phyloP scores from a whole-genome alignment of 2,888 invertebrate species.

The Eurois occulta region DNA sequence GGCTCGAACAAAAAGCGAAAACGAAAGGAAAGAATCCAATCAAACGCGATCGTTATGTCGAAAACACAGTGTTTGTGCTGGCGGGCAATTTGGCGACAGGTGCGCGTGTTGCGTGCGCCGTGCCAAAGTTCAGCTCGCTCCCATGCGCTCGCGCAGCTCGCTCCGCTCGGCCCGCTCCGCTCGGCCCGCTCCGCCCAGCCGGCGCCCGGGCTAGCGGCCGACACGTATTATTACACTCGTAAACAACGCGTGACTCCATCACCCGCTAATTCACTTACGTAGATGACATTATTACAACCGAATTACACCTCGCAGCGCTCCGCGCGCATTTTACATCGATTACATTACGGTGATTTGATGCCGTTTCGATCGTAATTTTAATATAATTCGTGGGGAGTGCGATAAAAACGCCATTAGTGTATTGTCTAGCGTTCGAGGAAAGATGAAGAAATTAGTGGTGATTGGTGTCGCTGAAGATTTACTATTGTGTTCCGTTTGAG shows the following conservation, averaged over 20 bases:
- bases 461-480: constrained; percentile 50
- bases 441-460: constrained; percentile 68
- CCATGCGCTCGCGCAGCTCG: constrained; percentile 70
- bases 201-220: constrained; percentile 41
- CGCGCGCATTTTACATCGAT: constrained; percentile 69
- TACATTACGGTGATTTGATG: constrained; percentile 75
- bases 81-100: constrained; percentile 62
- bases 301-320: constrained; percentile 73
- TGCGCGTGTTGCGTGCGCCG: constrained; percentile 62
- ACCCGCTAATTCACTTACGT: constrained; percentile 78
- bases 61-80: constrained; percentile 40
- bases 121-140: constrained; percentile 78
- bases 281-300: constrained; percentile 81
- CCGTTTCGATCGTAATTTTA: constrained; percentile 78
- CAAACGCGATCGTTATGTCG: constrained; percentile 37
- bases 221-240: constrained; percentile 73
- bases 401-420: constrained; percentile 71
- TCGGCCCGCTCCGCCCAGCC: constrained; percentile 36
- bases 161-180: constrained; percentile 65
- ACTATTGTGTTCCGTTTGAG: not conserved
- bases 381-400: constrained; percentile 75
- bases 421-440: constrained; percentile 65
- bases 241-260: constrained; percentile 83
- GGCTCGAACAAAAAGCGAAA: constrained; percentile 3
- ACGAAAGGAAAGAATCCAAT: constrained; percentile 45